Conservation (phyloP, 2,888 invertebrate species). For the Petrophora chlorosata region DNA sequence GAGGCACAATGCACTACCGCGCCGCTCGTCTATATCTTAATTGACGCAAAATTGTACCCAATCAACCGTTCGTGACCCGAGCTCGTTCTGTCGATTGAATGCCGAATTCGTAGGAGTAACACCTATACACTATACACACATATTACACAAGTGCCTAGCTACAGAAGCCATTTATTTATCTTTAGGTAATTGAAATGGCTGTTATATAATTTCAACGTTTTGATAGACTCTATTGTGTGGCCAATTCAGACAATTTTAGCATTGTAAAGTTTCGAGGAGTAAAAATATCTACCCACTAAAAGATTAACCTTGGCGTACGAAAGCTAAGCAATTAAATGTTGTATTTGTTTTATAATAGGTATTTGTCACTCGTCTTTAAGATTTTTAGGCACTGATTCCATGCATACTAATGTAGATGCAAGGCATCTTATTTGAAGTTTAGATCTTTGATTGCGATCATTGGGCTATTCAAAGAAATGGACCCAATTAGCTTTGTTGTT, state of each 20-base stretch:
- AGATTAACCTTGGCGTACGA: no score
- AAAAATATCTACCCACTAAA: no score
- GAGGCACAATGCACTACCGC: slow-evolving; percentile 59
- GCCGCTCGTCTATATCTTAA: slow-evolving; percentile 58
- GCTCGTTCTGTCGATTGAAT: slow-evolving; percentile 48
- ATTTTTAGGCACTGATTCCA: no score
- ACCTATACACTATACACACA: background rate
- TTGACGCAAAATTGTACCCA: slow-evolving; percentile 80
- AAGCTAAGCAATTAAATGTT: no score
- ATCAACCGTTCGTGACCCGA: slow-evolving; percentile 63
- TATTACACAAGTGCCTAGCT: background rate
- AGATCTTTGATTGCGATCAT: background rate
- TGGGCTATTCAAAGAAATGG: slow-evolving; percentile 1
- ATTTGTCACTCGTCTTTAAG: no score
- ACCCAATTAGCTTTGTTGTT: slow-evolving; percentile 5
- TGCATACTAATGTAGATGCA: no score
- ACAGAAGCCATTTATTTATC: background rate
- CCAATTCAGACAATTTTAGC: background rate
- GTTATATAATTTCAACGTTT: slow-evolving; percentile 17
- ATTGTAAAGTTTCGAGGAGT: no score
- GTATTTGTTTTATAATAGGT: no score
- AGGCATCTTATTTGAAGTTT: background rate
- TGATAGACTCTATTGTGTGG: background rate
- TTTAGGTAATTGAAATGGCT: background rate
- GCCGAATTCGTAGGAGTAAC: slow-evolving; percentile 38